Base-by-base conservation (phyloP, 2,888 invertebrate species). In the Chloromyia formosa region DNA sequence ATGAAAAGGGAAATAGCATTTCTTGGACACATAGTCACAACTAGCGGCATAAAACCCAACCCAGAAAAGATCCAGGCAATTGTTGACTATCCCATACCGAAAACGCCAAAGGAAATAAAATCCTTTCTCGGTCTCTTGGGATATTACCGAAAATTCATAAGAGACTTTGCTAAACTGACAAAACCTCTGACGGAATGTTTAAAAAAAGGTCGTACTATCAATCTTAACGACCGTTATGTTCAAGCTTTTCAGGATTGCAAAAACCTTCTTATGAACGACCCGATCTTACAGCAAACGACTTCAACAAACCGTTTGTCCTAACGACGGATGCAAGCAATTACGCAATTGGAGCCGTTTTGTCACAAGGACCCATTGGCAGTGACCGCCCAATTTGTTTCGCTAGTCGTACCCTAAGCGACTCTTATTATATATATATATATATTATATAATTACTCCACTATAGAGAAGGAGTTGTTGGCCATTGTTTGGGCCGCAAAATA, bases 261-360 rank as follows among this genome's bases (percentile, higher is more conserved):
- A 66, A 16, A 66, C 18, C 66, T 66, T 42, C 45, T 66, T 42
- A 66, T 22, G 12, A 66, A 66, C 14, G 35, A 61, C 23, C 61
- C 82, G 0, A 77, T 84, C 14, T 64, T 85, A 27, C 78, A 81
- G 71, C 83, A 82, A 54, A 82, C 82, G 82, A 83, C 71, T 84
- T 83, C 64, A 69, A 73, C 0, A 76, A 80, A 76, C 74, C 77
- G 5, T 82, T 82, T 69, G 61, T 77, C 16, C n/a, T 82, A 22
- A 80, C 80, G 1, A 81, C 81, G 1, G 82, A 82, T 72, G 81
- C 82, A 0, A 76, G 77, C 5, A 75, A 79, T 20, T 77, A 18
- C 7, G 81, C 80, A 0, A 23, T 81, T 0, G 81, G 80, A 0
- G 78, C 75, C 1, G 78, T 82, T 7, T 56, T 82, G 10, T 77